Percentiles rank a stretch among this genome's conserved stretches.
Evolutionary conservation across 2,113 vertebrate species (phyloP).

Genomic region (Lichenostomus cassidix): DNA sequence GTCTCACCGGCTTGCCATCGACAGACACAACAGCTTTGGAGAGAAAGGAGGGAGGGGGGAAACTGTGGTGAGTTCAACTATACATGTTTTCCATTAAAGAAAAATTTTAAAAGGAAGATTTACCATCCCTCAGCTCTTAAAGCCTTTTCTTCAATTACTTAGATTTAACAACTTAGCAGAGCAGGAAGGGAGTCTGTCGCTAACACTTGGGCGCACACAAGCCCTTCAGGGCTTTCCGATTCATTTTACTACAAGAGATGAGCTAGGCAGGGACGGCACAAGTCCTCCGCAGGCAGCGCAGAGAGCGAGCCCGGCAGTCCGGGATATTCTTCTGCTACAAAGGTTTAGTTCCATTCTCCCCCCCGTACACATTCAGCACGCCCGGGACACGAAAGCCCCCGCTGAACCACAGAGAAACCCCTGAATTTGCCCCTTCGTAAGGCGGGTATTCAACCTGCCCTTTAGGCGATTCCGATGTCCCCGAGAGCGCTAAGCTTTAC

Average conservation of each 20-base stretch:
- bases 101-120: neutral
- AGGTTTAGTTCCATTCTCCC: neutral
- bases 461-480: neutral
- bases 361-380: neutral
- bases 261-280: neutral
- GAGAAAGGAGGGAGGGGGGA: neutral
- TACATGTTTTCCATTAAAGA: neutral
- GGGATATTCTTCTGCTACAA: neutral
- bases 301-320: neutral
- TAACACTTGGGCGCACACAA: neutral
- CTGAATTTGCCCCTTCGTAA: neutral
- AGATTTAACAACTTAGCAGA: neutral
- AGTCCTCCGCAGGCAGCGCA: neutral
- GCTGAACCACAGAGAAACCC: neutral
- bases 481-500: neutral
- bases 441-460: neutral
- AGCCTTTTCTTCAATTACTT: neutral
- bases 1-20: slow-evolving; percentile 85
- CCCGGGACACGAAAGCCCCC: neutral
- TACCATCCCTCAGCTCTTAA: neutral
- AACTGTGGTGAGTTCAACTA: neutral
- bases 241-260: neutral
- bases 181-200: neutral
- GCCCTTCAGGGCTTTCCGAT: neutral
- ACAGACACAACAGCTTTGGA: slow-evolving; percentile 86